Base-by-base conservation (phyloP, 2,888 invertebrate genomes). In the Hypolimnas misippus region DNA sequence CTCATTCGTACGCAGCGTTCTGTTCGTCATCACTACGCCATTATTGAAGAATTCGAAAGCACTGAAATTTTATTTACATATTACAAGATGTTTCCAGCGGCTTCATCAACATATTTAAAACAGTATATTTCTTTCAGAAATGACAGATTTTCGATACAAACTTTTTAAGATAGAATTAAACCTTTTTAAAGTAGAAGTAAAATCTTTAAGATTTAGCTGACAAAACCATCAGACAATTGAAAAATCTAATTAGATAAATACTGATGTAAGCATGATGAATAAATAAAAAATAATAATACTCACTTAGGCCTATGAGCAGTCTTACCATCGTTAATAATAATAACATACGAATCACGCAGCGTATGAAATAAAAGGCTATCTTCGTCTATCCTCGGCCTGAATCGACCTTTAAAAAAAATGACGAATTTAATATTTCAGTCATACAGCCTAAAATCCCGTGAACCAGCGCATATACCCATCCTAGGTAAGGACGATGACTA, bases 11-110 rank as follows among this genome's bases (percentile, higher is more conserved):
- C 95, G 95, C 63, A 98, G 86, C 0, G 97, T 96, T 50, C 98
- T 93, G 70, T 96, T 95, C 1, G 98, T 98, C 76, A 98, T 93
- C 55, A 98, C 97, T 29, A 98, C 97, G 21, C 98, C 98, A 83
- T 98, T 98, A 85, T 98, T 98, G 86, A 98, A 98, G 92, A 97
- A 97, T 85, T 97, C 97, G 70, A 96, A 95, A 72, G 98, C 97
- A 84, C 96, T 96, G 75, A 17, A 89, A 82, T 53, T 6, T 52
- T 42, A 42, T 42, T 19, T 19, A 42, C 17, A 17, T 42, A 31
- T 1, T 5, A 31, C 31, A 31, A 31, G 5, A 31, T 5, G 5
- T 31, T 2, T 31, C 31, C 5, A 8, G 31, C 31, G 2, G 6
- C 31, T 31, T n/a, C n/a, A n/a, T n/a, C n/a, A n/a, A n/a, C n/a